A percentile compares a stretch with the other conserved stretches of the same genome.
Conservation (phyloP, 1,140 invertebrate species). For the Nomia melanderi region DNA sequence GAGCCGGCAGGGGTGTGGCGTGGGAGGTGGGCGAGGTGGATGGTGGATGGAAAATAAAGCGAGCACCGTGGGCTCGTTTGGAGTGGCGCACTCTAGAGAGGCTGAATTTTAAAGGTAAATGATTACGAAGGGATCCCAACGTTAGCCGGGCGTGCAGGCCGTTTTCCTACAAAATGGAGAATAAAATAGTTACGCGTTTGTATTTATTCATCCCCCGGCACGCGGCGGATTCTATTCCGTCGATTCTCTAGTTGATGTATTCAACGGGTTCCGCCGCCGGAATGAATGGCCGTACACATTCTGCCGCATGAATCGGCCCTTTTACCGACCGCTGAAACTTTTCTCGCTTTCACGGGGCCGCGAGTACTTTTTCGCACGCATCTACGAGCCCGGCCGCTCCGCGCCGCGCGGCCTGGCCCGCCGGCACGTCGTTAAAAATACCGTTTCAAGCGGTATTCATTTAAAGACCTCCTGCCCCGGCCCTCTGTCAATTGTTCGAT, state of each 20-base stretch:
- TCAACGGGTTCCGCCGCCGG: constrained; percentile 37
- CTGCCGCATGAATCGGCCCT: constrained; percentile 45
- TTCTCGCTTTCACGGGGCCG: constrained; percentile 43
- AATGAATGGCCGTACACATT: constrained; percentile 53
- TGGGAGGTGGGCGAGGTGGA: background rate
- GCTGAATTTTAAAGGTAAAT: constrained; percentile 46
- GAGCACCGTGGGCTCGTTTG: background rate
- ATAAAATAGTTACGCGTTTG: constrained; percentile 49
- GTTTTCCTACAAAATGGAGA: constrained; percentile 45
- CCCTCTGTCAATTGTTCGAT: constrained; percentile 35
- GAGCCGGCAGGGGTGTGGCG: background rate
- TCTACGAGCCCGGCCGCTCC: background rate
- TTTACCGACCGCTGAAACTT: constrained; percentile 36
- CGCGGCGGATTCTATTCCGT: constrained; percentile 36
- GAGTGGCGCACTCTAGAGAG: constrained; percentile 32
- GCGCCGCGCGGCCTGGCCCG: background rate
- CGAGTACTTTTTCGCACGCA: constrained; percentile 20
- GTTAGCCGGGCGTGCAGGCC: background rate
- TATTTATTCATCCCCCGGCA: constrained; percentile 45
- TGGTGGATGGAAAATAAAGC: background rate
- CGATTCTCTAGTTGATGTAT: constrained; percentile 50
- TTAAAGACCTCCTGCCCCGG: constrained; percentile 15
- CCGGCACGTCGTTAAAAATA: constrained; percentile 43
- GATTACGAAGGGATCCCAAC: constrained; percentile 38
- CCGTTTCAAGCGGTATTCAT: constrained; percentile 32